phyloP scores from a whole-genome alignment of 2,797 vertebrate genomes.

The Ctenopoma kingsleyae region DNA sequence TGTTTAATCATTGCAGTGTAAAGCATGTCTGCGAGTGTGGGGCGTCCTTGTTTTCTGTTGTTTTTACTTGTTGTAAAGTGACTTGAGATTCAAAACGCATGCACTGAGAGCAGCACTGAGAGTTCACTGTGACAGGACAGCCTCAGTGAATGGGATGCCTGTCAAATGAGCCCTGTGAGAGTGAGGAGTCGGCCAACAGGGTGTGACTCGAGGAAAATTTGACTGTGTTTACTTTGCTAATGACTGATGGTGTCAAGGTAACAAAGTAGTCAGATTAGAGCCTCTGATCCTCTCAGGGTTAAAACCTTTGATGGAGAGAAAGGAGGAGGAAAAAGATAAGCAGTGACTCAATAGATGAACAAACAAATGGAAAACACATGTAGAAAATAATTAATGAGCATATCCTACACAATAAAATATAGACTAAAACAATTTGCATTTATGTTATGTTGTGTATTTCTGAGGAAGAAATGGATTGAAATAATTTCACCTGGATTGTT shows the following conservation, averaged over 20 bases:
- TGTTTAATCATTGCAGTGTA: not conserved
- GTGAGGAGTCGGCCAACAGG: constrained; percentile 57
- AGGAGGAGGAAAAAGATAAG: constrained; percentile 16
- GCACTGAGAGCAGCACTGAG: constrained; percentile 6
- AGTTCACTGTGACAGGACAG: constrained; percentile 16
- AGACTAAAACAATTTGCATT: not conserved
- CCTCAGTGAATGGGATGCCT: constrained; percentile 53
- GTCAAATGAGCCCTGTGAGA: constrained; percentile 54
- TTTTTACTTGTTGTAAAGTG: constrained; percentile 1
- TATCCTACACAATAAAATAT: constrained; percentile 9
- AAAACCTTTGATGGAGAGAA: constrained; percentile 52
- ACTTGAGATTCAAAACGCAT: not conserved
- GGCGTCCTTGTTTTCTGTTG: not conserved
- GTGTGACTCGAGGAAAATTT: constrained; percentile 64
- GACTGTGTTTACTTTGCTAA: constrained; percentile 72
- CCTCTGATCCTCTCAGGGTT: constrained; percentile 53
- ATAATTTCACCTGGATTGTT: not conserved
- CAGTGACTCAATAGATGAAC: constrained; percentile 23
- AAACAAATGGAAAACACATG: not conserved
- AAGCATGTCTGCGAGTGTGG: not conserved
- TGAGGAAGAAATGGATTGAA: not conserved
- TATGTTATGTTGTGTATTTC: not conserved
- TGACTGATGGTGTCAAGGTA: constrained; percentile 78
- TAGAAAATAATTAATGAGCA: not conserved
- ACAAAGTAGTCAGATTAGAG: constrained; percentile 60